phyloP scores from a whole-genome alignment of 2,888 invertebrate species.

The Eristalis tenax region DNA sequence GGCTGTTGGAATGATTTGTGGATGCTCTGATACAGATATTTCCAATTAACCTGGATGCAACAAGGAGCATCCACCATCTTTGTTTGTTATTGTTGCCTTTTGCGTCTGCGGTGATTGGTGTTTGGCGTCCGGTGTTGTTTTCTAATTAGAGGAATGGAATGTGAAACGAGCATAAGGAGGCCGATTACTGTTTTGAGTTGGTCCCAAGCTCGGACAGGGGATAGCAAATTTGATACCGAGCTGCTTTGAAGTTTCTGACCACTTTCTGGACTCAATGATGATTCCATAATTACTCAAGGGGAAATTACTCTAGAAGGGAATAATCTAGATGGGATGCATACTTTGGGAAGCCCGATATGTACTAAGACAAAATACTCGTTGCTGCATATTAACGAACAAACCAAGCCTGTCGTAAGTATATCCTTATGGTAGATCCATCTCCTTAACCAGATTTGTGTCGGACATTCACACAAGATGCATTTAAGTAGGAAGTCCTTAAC shows the following conservation, averaged over 20 bases:
- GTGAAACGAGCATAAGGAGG: not conserved
- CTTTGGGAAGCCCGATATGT: not conserved
- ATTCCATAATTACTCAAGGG: not conserved
- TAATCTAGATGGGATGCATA: not conserved
- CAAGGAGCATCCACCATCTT: constrained; percentile 19
- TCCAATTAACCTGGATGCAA: constrained; percentile 71
- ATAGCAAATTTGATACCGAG: not conserved
- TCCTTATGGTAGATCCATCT: no score
- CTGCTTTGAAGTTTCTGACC: not conserved
- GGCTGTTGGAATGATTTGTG: constrained; percentile 56
- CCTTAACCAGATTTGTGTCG: no score
- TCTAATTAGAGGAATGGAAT: not conserved
- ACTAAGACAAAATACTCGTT: no score
- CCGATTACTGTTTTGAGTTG: not conserved
- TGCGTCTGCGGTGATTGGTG: constrained; percentile 21
- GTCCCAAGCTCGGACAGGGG: not conserved
- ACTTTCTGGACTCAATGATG: not conserved
- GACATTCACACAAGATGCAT: no score
- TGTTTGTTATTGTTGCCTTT: constrained; percentile 21
- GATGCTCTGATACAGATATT: constrained; percentile 62
- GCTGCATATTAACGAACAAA: not conserved
- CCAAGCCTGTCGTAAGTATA: not conserved
- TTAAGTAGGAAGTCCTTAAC: no score
- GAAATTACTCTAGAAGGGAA: no score
- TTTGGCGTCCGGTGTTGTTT: not conserved